Evolutionary conservation across 2,888 invertebrate genomes (phyloP).

Genomic region (Lasioglossum villosulum): DNA sequence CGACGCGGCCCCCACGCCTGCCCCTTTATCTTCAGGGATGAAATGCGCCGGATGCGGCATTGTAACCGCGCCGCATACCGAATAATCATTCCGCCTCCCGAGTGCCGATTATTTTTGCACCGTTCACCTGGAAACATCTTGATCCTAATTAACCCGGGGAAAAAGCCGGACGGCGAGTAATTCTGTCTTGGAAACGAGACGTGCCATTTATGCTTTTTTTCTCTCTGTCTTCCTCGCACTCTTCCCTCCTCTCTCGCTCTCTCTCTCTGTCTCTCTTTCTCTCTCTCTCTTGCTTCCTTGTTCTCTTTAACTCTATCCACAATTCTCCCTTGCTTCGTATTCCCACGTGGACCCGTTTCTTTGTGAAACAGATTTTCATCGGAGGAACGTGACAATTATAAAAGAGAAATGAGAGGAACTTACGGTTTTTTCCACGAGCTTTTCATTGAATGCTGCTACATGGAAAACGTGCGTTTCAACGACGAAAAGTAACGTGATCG

Average conservation of each 20-base stretch:
- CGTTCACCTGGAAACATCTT: conserved; percentile 43
- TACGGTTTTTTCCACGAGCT: background rate
- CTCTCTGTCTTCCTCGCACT: background rate
- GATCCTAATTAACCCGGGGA: conserved; percentile 47
- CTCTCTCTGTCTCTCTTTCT: background rate
- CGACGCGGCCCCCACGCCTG: background rate
- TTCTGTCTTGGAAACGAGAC: conserved; percentile 26
- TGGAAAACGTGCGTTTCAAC: background rate
- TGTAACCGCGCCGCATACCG: conserved; percentile 24
- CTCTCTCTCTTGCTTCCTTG: background rate
- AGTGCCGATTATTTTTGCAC: conserved; percentile 49
- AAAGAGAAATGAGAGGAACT: conserved; percentile 11
- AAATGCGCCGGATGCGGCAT: conserved; percentile 15
- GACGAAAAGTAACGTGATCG: background rate
- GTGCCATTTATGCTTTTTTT: background rate
- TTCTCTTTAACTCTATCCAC: background rate
- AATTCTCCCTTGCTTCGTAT: background rate
- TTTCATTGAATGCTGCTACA: conserved; percentile 3
- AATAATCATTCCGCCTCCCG: conserved; percentile 32
- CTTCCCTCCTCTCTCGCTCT: background rate
- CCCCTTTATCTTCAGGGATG: background rate
- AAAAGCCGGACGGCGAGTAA: conserved; percentile 20
- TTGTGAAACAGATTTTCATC: conserved; percentile 18
- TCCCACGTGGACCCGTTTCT: conserved; percentile 14
- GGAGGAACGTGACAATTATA: conserved; percentile 2